Evolutionary conservation across 1,140 invertebrate species (phyloP), one percentile per base, ranked within the genome.

Genomic region (Drosophila punjabiensis): DNA sequence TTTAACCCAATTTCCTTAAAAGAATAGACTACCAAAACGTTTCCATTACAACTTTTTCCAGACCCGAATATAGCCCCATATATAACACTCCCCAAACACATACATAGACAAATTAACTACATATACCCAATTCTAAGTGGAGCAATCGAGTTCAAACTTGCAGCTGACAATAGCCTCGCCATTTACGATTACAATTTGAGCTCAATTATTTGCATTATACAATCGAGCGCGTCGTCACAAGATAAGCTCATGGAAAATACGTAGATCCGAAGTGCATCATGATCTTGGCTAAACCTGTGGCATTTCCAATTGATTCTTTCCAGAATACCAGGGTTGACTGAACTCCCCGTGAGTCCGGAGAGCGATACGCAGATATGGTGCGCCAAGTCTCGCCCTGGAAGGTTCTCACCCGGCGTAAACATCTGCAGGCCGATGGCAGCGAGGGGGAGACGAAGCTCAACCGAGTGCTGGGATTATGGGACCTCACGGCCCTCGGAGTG

Each of bases 401-500:
- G 62, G 85, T 92, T 16, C 69, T 93, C 28, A 93, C 92, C 7
- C 75, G 92, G n/a, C 84, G 91, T 52, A 93, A 93, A 56, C 45
- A 76, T 30, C 61, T 93, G 14, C 58, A 58, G 3, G 39, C 82
- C 14, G 92, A 92, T 64, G 87, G 90, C 18, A 65, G 10, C 9
- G 90, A 92, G 52, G 77, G 83, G 0, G 92, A 93, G 6, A 74
- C 68, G 2, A 93, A 93, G 56, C 73, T 93, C 3, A 92, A 93
- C 55, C 81, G 92, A 30, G 96, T 96, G 41, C 94, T 98, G 10
- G 95, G 95, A 5, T 95, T 96, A 0, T 93, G 96, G 47, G 97
- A 98, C 93, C 94, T 98, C 9, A 97, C 96, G 0, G 95, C 96
- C 2, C 91, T 98, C 3, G 97, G 97, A 43, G 96, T 98, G 28